Evolutionary conservation across 2,888 invertebrate genomes (phyloP), one percentile per base, ranked within the genome.

Genomic region (Palloptera scutellata): DNA sequence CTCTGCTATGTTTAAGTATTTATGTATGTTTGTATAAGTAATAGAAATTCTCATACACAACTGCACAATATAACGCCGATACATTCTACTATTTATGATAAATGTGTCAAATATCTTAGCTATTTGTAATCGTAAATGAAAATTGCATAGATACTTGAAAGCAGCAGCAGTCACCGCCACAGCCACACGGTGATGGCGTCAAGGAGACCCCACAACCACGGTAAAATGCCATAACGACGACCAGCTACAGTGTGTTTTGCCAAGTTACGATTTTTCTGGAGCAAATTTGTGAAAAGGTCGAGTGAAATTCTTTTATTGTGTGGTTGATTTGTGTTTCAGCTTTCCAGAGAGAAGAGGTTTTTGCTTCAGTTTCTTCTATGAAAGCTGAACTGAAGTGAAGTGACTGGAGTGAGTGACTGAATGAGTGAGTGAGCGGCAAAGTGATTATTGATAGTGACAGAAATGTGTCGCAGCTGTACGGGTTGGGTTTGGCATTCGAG

Each of bases 371-470:
- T n/a, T n/a, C n/a, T n/a, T n/a, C n/a, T n/a, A n/a, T n/a, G n/a
- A n/a, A n/a, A 30, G 6, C 30, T 30, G 30, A 30, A 30, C 30
- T 30, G 6, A 30, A 30, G 30, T 30, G 30, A 30, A 30, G 30
- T 30, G 30, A 30, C 30, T 30, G 30, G 30, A 30, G 30, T 30
- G 30, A 30, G n/a, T n/a, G n/a, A 41, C 51, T 19, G 51, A 51
- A 42, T 51, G 57, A 8, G 45, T 41, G 52, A 51, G 51, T 52
- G 43, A 30, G n/a, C 60, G 20, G 12, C 30, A 45, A 45, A 20
- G 13, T 8, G 11, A 74, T 79, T 79, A 79, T 78, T 79, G 80
- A 78, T 79, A 76, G 76, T 79, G 78, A 78, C 78, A 78, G 76
- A 79, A 78, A 79, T 78, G 74, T 79, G 80, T 78, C 77, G 73